These are phyloP conservation scores for Psittacus erithacus DNA, from an alignment of 2,113 vertebrate genomes.

Conservation along the genomic window DNA sequence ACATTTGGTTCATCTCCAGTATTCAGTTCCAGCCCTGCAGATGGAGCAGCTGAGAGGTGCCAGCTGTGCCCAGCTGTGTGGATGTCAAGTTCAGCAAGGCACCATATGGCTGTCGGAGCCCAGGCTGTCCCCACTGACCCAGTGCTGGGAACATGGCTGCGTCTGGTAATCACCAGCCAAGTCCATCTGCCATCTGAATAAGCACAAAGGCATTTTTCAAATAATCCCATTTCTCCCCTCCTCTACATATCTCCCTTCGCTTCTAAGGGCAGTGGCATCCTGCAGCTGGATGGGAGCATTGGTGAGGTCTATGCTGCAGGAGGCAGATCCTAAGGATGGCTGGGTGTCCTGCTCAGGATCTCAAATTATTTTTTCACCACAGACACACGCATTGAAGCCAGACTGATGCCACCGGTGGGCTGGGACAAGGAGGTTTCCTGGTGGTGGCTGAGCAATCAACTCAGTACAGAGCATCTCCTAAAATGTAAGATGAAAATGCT, in stretches of 20 bases:
- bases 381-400: neutral
- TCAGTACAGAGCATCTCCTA: neutral
- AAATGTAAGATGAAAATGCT: neutral
- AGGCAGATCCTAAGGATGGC: neutral
- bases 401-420: neutral
- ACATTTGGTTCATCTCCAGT: neutral
- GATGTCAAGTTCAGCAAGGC: neutral
- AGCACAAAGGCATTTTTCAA: neutral
- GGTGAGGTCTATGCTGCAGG: neutral
- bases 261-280: neutral
- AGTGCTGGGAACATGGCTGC: neutral
- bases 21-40: neutral
- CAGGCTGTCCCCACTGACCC: neutral
- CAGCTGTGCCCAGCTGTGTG: neutral
- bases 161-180: accelerated
- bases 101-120: neutral
- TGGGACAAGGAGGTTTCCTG: neutral
- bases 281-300: neutral
- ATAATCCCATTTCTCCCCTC: neutral
- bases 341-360: neutral
- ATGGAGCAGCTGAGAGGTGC: neutral
- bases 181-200: neutral
- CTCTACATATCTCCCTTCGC: neutral
- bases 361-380: neutral
- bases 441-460: neutral